These are phyloP conservation scores for Volucella zonaria DNA, from an alignment of 2,888 invertebrate genomes.

Conservation along the genomic window DNA sequence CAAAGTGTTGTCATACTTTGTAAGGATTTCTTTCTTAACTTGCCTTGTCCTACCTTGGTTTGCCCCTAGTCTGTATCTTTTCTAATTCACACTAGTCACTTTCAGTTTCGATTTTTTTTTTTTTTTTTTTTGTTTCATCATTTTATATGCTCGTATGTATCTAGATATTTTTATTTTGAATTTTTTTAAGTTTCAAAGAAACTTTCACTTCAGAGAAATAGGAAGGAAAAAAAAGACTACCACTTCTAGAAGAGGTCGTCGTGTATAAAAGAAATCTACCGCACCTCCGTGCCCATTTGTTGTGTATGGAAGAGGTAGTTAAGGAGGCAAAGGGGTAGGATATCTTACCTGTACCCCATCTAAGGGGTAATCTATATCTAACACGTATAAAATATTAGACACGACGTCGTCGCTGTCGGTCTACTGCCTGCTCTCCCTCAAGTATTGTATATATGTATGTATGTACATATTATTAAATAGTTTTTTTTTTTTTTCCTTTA, in stretches of 20 bases:
- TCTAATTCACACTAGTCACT: conserved; percentile 46
- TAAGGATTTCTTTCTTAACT: conserved; percentile 27
- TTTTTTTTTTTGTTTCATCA: conserved; percentile 6
- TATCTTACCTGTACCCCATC: conserved; percentile 68
- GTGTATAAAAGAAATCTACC: conserved; percentile 41
- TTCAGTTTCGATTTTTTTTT: conserved; percentile 40
- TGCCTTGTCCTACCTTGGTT: conserved; percentile 33
- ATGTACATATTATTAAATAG: conserved; percentile 59
- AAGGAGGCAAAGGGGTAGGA: not conserved
- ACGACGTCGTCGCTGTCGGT: conserved; percentile 63
- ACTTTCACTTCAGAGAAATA: conserved; percentile 29
- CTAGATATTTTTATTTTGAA: too few relatives aligned
- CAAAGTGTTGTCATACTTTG: conserved; percentile 42
- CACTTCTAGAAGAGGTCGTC: conserved; percentile 32
- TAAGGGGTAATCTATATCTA: conserved; percentile 71
- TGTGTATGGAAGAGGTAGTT: not conserved
- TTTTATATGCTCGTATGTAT: not conserved
- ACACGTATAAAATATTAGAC: conserved; percentile 70
- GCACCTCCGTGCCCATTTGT: conserved; percentile 39
- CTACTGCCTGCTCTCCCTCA: conserved; percentile 17
- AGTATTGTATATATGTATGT: conserved; percentile 48
- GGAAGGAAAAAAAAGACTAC: conserved; percentile 16
- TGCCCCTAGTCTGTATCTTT: conserved; percentile 1
- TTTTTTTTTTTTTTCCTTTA: too few relatives aligned
- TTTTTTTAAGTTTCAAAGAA: conserved; percentile 35